A percentile compares a stretch with the other conserved stretches of the same genome.
Evolutionary conservation across 2,113 vertebrate genomes (phyloP).

Genomic region (Nyctereutes procyonoides): DNA sequence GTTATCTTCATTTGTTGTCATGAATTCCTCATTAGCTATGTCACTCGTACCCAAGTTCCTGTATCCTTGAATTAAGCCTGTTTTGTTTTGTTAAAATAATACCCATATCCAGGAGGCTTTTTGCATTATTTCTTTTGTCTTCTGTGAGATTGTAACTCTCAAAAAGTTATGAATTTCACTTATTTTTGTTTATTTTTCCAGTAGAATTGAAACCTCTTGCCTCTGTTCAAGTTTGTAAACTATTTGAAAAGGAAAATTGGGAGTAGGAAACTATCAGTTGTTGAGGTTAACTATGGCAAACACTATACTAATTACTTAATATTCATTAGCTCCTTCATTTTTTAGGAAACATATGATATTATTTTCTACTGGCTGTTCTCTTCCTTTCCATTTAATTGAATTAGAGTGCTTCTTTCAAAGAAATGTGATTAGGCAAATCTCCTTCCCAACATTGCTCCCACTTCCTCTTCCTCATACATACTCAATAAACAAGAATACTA

Average conservation of each 20-base stretch:
- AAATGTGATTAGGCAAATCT: background rate
- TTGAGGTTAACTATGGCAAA: background rate
- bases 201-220: background rate
- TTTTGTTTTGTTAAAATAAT: constrained; percentile 14
- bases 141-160: background rate
- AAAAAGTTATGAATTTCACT: background rate
- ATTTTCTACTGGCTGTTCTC: background rate
- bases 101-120: background rate
- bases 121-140: background rate
- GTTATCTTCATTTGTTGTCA: background rate
- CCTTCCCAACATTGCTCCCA: background rate
- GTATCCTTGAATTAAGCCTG: background rate
- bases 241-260: background rate
- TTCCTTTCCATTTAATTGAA: background rate
- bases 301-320: background rate
- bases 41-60: background rate
- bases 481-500: background rate
- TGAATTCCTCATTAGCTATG: background rate
- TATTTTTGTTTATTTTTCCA: background rate
- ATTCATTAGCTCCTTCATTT: background rate
- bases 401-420: background rate
- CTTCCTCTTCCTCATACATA: background rate
- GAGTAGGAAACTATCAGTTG: background rate
- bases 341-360: background rate
- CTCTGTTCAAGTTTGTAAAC: background rate